Conservation (phyloP, 2,113 vertebrate species). For the Empidonax alnorum region DNA sequence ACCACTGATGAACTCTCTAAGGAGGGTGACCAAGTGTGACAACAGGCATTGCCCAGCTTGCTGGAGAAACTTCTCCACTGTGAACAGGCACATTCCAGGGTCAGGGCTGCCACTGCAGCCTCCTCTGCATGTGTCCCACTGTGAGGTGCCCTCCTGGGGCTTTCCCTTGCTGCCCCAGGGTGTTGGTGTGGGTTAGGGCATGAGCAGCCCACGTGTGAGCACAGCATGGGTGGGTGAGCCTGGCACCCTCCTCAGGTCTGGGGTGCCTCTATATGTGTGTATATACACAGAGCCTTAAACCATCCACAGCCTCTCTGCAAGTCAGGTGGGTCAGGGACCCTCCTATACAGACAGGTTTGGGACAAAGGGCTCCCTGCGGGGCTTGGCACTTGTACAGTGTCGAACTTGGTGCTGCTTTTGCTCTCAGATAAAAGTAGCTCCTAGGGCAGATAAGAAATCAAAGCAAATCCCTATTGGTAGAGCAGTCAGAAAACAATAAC, state of each 20-base stretch:
- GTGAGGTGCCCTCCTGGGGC: not conserved
- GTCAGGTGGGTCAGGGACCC: not conserved
- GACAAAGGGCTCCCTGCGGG: not conserved
- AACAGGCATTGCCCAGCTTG: not conserved
- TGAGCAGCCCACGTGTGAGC: not conserved
- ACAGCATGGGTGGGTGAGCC: not conserved
- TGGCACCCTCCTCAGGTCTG: not conserved
- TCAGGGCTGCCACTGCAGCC: not conserved
- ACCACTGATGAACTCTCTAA: not conserved
- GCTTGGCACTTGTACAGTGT: not conserved
- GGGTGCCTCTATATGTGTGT: not conserved
- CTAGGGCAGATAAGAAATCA: not conserved
- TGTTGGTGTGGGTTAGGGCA: not conserved
- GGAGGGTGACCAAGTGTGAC: not conserved
- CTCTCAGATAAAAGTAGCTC: not conserved
- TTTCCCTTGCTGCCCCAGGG: not conserved
- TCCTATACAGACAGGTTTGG: not conserved
- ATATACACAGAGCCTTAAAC: not conserved
- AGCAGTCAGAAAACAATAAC: not conserved
- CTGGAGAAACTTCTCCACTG: not conserved
- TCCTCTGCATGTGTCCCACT: not conserved
- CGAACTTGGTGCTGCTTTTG: not conserved
- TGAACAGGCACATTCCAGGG: fast-evolving
- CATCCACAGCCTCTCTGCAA: not conserved
- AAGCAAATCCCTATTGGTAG: not conserved